Conservation (phyloP, 2,113 vertebrate genomes). For the Platycercus adscitus region DNA sequence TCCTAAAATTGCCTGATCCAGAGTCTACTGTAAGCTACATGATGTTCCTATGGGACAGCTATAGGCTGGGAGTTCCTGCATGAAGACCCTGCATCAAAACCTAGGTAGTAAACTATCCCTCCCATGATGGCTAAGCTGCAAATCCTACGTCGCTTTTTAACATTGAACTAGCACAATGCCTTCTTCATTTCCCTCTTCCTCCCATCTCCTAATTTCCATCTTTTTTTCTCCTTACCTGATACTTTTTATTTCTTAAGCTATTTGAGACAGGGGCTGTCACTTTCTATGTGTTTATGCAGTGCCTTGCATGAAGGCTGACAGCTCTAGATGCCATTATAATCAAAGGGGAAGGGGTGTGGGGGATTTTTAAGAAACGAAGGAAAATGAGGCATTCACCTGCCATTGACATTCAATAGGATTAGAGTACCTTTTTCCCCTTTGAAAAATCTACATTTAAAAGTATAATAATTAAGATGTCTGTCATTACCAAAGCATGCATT, state of each 20-base stretch:
- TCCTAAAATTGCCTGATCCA: background rate
- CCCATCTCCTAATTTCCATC: background rate
- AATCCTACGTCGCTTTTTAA: background rate
- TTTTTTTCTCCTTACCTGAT: background rate
- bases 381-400: background rate
- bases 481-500: constrained; percentile 14
- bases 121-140: background rate
- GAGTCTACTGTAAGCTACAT: rapidly evolving
- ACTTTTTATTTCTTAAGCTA: background rate
- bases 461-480: constrained; percentile 23
- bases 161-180: background rate
- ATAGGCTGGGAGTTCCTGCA: background rate
- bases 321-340: background rate
- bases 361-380: background rate
- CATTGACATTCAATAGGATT: background rate
- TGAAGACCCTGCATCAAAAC: background rate
- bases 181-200: background rate
- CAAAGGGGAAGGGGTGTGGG: background rate
- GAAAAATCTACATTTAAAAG: background rate
- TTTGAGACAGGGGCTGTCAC: background rate
- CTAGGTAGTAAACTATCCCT: background rate
- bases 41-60: background rate
- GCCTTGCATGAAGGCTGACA: background rate
- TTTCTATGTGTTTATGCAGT: background rate
- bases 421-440: background rate